Conservation (phyloP, 2,113 vertebrate species). For the Neolamprologus tretocephalus region DNA sequence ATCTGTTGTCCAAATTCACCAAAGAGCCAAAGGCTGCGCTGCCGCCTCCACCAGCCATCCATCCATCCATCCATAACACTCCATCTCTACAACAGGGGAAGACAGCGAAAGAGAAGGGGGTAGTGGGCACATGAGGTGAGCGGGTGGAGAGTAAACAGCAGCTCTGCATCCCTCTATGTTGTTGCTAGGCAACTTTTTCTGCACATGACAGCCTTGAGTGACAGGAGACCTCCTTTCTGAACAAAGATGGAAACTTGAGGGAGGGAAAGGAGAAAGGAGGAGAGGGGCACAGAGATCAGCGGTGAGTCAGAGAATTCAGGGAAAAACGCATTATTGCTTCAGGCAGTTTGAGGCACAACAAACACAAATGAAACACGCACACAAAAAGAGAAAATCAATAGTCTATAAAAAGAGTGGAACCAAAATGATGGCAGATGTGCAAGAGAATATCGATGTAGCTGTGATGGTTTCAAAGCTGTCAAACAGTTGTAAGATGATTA, state of each 20-base stretch:
- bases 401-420: neutral
- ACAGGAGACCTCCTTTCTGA: conserved; percentile 44
- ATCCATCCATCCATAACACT: conserved; percentile 1
- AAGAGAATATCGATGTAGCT: neutral
- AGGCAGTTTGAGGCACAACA: neutral
- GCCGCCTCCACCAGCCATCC: neutral
- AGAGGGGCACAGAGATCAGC: neutral
- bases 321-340: neutral
- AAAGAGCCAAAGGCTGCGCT: neutral
- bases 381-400: neutral
- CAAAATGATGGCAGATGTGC: neutral
- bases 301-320: neutral
- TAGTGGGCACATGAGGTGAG: conserved; percentile 28
- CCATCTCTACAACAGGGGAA: conserved; percentile 7
- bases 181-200: conserved; percentile 65
- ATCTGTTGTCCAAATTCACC: conserved; percentile 38
- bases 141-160: conserved; percentile 43
- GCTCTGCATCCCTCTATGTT: conserved; percentile 29
- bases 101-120: neutral
- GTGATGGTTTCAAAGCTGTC: neutral
- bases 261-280: neutral
- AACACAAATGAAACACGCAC: neutral
- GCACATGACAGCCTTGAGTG: conserved; percentile 53
- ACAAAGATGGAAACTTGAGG: conserved; percentile 44
- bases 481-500: neutral